Evolutionary conservation across 1,140 invertebrate genomes (phyloP), one percentile per base, ranked within the genome.

Genomic region (Dendrolimus punctatus): DNA sequence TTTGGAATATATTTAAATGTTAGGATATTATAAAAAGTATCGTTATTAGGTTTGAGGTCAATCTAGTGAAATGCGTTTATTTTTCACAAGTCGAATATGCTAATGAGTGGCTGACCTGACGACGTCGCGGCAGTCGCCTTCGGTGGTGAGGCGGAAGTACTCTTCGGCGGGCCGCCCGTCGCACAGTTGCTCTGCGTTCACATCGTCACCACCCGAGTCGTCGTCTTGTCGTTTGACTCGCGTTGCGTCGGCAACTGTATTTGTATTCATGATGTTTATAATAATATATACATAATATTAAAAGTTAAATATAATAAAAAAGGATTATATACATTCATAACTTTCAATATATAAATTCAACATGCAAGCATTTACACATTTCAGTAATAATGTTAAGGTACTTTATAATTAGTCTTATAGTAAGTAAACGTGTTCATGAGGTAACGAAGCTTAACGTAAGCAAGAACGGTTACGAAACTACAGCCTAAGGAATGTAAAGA

Each of bases 101-200:
- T 50, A 46, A 50, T 42, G 49, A 23, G 41, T 40, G 10, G 55
- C 58, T 91, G 90, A 96, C 95, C 95, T 95, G 71, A 97, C 95
- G 57, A 97, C 95, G 85, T 97, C 95, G 64, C 95, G 91, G 84
- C 96, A 97, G 82, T 97, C 95, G 57, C 94, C 93, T 45, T 95
- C 94, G 36, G 91, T 91, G 53, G 91, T 91, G 66, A 96, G 87
- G 53, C 95, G 91, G 90, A 97, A 97, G 87, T 96, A 97, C 80
- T 97, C 95, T 69, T 96, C 94, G 23, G 93, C 93, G 4, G 95
- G 93, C 69, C 95, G 90, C 67, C 94, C 93, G 58, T 94, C 91
- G 76, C 95, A 97, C 8, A 96, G 89, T 80, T 96, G 93, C 71
- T 96, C 95, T 8, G 95, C 90, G 66, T 91, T 94, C 51, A 91